phyloP scores from a whole-genome alignment of 2,888 invertebrate species.

The Dicycla oo region DNA sequence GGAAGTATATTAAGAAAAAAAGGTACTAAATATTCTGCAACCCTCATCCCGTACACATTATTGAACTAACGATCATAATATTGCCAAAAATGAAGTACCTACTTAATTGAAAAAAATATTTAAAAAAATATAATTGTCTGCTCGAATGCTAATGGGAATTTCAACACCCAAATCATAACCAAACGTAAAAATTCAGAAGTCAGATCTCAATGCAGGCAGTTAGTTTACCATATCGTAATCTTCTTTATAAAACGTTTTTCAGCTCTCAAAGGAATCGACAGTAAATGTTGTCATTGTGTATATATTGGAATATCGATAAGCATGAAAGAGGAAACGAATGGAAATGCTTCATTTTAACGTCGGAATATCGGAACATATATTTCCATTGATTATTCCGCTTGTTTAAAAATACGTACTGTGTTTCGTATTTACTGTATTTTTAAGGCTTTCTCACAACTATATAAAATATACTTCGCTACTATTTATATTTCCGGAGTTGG shows the following conservation, averaged over 20 bases:
- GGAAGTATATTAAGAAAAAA: too few relatives aligned
- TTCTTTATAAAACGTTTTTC: slow-evolving; percentile 9
- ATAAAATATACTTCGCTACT: too few relatives aligned
- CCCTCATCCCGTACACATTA: too few relatives aligned
- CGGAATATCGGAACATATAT: not conserved
- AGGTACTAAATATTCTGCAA: too few relatives aligned
- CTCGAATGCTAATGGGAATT: not conserved
- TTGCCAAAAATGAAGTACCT: not conserved
- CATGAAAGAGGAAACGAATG: slow-evolving; percentile 9
- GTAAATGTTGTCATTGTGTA: slow-evolving; percentile 20
- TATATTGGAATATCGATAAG: slow-evolving; percentile 37
- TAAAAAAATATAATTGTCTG: not conserved
- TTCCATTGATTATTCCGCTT: slow-evolving; percentile 4
- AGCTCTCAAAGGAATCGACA: slow-evolving; percentile 22
- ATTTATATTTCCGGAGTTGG: too few relatives aligned
- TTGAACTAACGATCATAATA: too few relatives aligned
- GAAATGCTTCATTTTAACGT: slow-evolving; percentile 6
- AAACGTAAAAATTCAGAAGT: not conserved
- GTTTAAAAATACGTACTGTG: not conserved
- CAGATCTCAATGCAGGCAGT: slow-evolving; percentile 3
- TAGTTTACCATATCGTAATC: slow-evolving; percentile 17
- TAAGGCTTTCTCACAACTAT: too few relatives aligned
- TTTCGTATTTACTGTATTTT: not conserved
- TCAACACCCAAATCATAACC: not conserved
- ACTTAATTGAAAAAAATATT: not conserved